Conservation (phyloP, 2,113 vertebrate species). For the Heliornis fulica region DNA sequence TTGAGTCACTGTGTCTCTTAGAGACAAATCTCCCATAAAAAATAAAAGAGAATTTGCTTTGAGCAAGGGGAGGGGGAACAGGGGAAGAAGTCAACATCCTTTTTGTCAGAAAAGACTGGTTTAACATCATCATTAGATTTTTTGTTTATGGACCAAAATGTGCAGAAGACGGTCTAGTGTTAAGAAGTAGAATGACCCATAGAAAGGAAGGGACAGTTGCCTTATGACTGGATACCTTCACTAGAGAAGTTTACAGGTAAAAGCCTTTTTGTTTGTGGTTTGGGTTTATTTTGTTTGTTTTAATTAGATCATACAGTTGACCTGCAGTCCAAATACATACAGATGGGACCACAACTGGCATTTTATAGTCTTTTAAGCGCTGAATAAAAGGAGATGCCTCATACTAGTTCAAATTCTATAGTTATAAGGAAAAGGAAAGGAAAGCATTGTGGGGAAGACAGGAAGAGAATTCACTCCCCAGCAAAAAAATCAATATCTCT, state of each 20-base stretch:
- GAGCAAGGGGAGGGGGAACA: neutral
- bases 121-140: neutral
- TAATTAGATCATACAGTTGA: slow-evolving; percentile 1
- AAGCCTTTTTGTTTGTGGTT: neutral
- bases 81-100: neutral
- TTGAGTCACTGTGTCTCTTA: neutral
- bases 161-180: neutral
- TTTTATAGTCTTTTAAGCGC: neutral
- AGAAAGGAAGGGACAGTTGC: neutral
- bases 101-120: neutral
- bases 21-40: neutral
- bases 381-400: neutral
- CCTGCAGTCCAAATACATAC: neutral
- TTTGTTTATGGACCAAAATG: neutral
- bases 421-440: neutral
- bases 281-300: neutral
- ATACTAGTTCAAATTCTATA: neutral
- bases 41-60: neutral
- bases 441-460: neutral
- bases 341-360: slow-evolving; percentile 3
- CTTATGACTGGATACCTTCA: neutral
- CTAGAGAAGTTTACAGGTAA: neutral
- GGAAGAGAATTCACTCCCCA: neutral
- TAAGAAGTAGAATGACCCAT: neutral
- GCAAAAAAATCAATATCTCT: neutral